Evolutionary conservation across 2,797 vertebrate genomes (phyloP), one percentile per base, ranked within the genome.

Genomic region (Pseudochaenichthys georgianus): DNA sequence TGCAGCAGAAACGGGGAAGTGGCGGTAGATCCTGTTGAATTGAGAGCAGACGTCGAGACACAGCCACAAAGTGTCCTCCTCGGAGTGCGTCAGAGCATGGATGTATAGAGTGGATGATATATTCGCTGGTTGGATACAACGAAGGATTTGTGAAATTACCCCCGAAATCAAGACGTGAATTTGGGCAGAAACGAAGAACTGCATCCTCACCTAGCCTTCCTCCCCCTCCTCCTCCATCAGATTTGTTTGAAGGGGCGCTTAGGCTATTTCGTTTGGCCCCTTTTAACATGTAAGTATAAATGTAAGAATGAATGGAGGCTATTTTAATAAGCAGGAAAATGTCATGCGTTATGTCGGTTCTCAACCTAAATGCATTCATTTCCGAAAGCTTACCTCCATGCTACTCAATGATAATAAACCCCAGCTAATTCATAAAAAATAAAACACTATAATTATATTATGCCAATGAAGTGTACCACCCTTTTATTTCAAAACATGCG

Each of bases 11-110:
- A 90, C 80, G 82, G 88, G 82, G 86, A 88, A 93, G 94, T 93
- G 90, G 88, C 91, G 63, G 85, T 80, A 82, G 93, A 95, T 95
- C 94, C 94, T 95, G 95, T 95, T 95, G 94, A 95, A 94, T 92
- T 86, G 86, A 94, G 89, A 89, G 84, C 80, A 89, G 87, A 80
- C 91, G 91, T 90, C 89, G 90, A 93, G 87, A 91, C 91, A 89
- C 89, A 84, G 87, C 85, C 81, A 75, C 88, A 94, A 93, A 94
- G 93, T 94, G 91, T 85, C 87, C 88, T 87, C 87, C 82, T 85
- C 87, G 59, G 89, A 92, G 92, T 93, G 93, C 94, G 91, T 93
- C 91, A 94, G 92, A 92, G 81, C 88, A 83, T 86, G 87, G 89
- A 88, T 89, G 88, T 67, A 68, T 73, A 11, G 63, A 73, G 90